Evolutionary conservation across 2,797 vertebrate species (phyloP).

Genomic region (Mus minutoides): DNA sequence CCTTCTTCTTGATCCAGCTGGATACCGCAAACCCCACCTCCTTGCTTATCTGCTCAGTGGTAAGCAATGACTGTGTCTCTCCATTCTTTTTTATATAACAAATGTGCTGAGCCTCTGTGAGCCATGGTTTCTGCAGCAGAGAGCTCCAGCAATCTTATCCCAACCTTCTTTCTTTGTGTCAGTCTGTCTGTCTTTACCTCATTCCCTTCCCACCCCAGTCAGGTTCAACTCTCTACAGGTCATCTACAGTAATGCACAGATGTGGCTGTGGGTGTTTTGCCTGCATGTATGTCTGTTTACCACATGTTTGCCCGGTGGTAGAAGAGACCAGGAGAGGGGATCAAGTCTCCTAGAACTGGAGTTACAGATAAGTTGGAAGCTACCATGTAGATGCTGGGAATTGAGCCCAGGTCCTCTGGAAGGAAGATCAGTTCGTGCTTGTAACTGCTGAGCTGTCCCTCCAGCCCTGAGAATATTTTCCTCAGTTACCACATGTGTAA

Average conservation of each 20-base stretch:
- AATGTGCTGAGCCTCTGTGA: background rate
- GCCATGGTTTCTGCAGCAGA: background rate
- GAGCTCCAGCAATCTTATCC: background rate
- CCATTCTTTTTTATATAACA: background rate
- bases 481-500: background rate
- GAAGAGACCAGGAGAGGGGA: background rate
- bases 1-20: too few species aligned
- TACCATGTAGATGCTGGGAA: background rate
- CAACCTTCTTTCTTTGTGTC: background rate
- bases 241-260: background rate
- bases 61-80: background rate
- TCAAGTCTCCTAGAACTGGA: background rate
- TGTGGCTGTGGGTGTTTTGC: background rate
- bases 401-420: background rate
- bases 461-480: background rate
- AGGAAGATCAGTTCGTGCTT: background rate
- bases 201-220: background rate
- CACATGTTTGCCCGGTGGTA: background rate
- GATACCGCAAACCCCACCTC: too few species aligned
- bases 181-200: background rate
- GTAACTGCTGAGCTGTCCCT: background rate
- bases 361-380: background rate
- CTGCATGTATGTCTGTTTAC: background rate
- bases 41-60: background rate
- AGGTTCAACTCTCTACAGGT: background rate